These are phyloP conservation scores for Chymomyza amoena DNA, from an alignment of 2,888 invertebrate genomes.

Conservation along the genomic window DNA sequence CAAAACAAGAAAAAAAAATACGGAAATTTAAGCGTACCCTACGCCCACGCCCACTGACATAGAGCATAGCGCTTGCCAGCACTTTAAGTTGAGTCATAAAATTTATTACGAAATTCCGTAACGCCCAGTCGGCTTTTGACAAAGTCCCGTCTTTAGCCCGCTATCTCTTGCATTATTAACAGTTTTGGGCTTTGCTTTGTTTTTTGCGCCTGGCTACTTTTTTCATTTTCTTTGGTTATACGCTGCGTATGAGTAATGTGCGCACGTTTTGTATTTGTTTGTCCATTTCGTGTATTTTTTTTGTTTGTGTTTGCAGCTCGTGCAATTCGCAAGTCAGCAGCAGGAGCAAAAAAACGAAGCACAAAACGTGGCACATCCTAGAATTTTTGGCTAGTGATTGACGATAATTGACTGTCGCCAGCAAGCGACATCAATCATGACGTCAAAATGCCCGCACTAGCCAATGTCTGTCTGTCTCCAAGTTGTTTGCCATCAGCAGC, in stretches of 20 bases:
- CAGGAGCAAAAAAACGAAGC: background rate
- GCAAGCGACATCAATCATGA: constrained; percentile 65
- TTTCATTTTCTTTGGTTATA: background rate
- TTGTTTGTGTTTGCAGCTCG: background rate
- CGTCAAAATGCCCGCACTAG: constrained; percentile 39
- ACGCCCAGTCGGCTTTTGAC: constrained; percentile 8
- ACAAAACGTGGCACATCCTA: background rate
- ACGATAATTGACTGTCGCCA: constrained; percentile 70
- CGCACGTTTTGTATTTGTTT: constrained; percentile 38
- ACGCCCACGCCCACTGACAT: background rate
- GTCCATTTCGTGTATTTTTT: constrained; percentile 6
- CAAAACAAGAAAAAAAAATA: constrained; percentile 12
- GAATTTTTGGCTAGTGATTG: constrained; percentile 57
- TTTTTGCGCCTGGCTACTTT: constrained; percentile 5
- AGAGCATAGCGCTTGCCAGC: background rate
- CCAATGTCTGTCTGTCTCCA: background rate
- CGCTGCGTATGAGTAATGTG: constrained; percentile 61
- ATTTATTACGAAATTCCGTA: constrained; percentile 33
- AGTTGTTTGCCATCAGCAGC: background rate
- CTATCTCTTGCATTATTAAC: constrained; percentile 38
- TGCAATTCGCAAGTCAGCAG: constrained; percentile 39
- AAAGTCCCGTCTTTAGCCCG: background rate
- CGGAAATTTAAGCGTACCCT: background rate
- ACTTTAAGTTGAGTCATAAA: constrained; percentile 33
- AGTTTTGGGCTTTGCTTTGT: constrained; percentile 9